Conservation (phyloP, 1,140 invertebrate genomes). For the Yoshiicerus persimilis region DNA sequence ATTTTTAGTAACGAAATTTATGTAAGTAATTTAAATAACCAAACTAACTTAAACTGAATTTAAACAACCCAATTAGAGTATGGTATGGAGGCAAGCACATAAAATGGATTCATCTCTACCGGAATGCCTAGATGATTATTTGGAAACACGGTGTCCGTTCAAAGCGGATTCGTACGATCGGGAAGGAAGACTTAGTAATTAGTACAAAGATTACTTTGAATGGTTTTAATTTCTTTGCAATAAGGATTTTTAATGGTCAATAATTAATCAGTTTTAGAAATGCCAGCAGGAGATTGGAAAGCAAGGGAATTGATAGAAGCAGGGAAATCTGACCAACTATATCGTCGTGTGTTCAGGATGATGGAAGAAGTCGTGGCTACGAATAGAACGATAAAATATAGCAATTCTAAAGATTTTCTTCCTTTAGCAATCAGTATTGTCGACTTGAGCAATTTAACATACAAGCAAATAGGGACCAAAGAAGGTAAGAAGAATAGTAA, state of each 20-base stretch:
- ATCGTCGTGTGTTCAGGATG: background rate
- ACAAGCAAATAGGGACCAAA: background rate
- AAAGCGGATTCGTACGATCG: background rate
- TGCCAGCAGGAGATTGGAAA: background rate
- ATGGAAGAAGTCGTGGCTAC: background rate
- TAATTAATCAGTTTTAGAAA: background rate
- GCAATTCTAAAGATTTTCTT: background rate
- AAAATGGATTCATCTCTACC: background rate
- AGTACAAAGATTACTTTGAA: too few species aligned
- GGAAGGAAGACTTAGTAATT: background rate
- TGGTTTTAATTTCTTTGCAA: too few species aligned
- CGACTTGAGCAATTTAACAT: background rate
- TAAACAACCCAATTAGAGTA: too few species aligned
- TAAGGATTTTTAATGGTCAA: too few species aligned
- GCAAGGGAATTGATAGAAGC: background rate
- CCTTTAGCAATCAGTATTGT: background rate
- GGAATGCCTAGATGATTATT: background rate
- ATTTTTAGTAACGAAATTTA: too few species aligned
- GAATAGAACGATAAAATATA: background rate
- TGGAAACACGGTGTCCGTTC: background rate
- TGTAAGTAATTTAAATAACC: too few species aligned
- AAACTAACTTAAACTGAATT: too few species aligned
- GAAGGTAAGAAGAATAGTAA: background rate
- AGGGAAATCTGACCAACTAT: background rate
- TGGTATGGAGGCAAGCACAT: background rate